Base-by-base conservation (phyloP, 2,797 vertebrate genomes). In the Thunnus albacares region DNA sequence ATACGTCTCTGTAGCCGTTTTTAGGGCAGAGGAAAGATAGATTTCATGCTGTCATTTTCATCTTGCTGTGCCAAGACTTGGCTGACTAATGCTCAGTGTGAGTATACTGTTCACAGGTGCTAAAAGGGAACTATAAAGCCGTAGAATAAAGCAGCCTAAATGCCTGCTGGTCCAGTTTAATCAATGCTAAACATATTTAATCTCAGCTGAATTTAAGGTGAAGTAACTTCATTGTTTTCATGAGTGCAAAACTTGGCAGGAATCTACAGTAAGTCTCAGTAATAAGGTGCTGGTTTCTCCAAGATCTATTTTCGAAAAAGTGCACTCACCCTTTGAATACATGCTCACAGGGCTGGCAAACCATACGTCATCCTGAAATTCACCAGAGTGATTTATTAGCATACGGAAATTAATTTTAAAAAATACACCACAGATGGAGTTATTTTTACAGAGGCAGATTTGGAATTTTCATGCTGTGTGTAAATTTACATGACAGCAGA, bases 121-220 rank as follows among this genome's bases (percentile, higher is more conserved):
- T 68, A 71, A 82, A 77, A 82, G 56, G 24, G 33, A 83, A 71
- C 62, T 59, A 75, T 79, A 77, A 82, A 80, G 81, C 60, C 60
- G 77, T 61, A 52, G 49, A 66, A 74, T 63, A 30, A 88, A 90
- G 66, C 56, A 30, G 71, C 66, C 47, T 52, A 30, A 77, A 41
- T 79, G 83, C 64, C 60, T 58, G 57, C 72, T 81, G 57, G 75
- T 84, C 76, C 55, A 64, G 55, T 81, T 90, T 85, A 82, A 89
- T 92, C 71, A 86, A 78, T 75, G 83, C 65, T 67, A 79, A 86
- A 81, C 45, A 75, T 79, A 80, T 84, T 83, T 66, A 85, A 87
- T 89, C 53, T 79, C 60, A 33, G 62, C 64, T 83, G 59, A 87
- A 86, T 83, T 65, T 70, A 83, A 79, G 66, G 75, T 74, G 49